Evolutionary conservation across 2,113 vertebrate species (phyloP).

Genomic region (Aptenodytes forsteri): DNA sequence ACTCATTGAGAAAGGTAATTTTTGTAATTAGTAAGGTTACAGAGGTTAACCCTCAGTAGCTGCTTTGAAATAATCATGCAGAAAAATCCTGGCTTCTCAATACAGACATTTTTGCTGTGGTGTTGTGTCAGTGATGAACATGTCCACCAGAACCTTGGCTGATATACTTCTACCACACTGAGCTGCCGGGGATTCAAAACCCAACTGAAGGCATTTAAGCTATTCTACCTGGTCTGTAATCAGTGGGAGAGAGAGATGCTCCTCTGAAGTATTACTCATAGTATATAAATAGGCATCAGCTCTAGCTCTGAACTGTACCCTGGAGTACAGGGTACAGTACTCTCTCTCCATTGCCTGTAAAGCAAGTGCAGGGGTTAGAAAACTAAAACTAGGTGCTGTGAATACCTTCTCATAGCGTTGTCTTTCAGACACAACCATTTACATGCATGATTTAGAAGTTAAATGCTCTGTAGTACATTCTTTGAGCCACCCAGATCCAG

Average conservation of each 20-base stretch:
- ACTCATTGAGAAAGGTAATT: background rate
- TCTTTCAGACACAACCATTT: background rate
- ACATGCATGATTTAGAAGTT: background rate
- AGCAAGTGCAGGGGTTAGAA: background rate
- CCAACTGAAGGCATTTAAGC: background rate
- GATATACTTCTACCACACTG: background rate
- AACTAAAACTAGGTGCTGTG: background rate
- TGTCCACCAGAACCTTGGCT: background rate
- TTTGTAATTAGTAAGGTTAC: background rate
- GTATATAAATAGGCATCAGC: background rate
- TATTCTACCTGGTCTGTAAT: background rate
- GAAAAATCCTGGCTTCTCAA: background rate
- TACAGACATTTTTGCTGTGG: background rate
- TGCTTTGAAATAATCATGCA: background rate
- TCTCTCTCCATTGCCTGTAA: background rate
- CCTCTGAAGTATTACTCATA: background rate
- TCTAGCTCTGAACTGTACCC: background rate
- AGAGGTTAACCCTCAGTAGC: background rate
- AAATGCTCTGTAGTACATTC: background rate
- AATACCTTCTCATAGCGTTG: background rate
- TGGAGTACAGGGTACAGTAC: background rate
- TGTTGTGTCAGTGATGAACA: background rate
- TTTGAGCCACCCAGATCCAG: background rate
- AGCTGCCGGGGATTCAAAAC: background rate
- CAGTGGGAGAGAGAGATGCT: background rate